Conservation (phyloP, 2,113 vertebrate genomes). For the Dicentrarchus labrax region DNA sequence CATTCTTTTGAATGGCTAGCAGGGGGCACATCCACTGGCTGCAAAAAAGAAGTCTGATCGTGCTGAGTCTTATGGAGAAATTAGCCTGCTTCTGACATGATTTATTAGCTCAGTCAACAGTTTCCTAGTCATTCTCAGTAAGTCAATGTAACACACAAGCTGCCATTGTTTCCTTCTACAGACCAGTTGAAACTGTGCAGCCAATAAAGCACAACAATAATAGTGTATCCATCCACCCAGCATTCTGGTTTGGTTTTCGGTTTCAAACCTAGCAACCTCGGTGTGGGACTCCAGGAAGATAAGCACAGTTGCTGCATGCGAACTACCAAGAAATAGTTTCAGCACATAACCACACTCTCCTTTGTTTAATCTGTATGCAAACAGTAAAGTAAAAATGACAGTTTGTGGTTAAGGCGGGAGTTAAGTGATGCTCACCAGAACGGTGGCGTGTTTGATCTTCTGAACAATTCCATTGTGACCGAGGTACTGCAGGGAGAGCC, state of each 20-base stretch:
- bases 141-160: too few species aligned
- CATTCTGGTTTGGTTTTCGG: background rate
- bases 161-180: too few species aligned
- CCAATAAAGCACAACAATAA: background rate
- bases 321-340: background rate
- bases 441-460: slow-evolving; percentile 90
- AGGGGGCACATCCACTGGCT: background rate
- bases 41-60: too few species aligned
- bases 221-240: background rate
- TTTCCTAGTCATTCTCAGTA: too few species aligned
- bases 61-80: too few species aligned
- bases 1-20: background rate
- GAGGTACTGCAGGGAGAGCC: slow-evolving; percentile 95
- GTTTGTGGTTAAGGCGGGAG: background rate
- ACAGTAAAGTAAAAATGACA: background rate
- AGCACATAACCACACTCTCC: background rate
- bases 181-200: too few species aligned
- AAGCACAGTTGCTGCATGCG: background rate
- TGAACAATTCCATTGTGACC: slow-evolving; percentile 93
- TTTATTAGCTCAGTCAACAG: too few species aligned
- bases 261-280: background rate
- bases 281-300: background rate
- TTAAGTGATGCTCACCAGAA: slow-evolving; percentile 84
- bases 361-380: background rate
- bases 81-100: too few species aligned